Evolutionary conservation across 2,888 invertebrate genomes (phyloP), one percentile per base, ranked within the genome.

Genomic region (Eretmocerus hayati): DNA sequence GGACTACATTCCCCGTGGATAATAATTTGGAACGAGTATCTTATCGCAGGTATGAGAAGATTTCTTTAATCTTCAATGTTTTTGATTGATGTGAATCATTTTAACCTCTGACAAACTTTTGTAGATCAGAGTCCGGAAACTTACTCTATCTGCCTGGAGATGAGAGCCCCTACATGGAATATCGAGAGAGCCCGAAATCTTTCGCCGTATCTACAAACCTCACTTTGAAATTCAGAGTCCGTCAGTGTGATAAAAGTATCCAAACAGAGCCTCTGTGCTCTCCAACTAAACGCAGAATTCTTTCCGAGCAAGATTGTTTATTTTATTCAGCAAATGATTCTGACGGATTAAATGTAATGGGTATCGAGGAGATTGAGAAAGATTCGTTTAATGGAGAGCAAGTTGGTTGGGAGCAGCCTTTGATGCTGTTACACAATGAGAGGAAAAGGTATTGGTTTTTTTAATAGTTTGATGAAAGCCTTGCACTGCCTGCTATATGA

Each of bases 1-100:
- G 87, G 42, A 81, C 84, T 59, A 83, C 84, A 15, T 87, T 87
- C 72, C 77, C 81, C 56, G 82, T 86, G 2, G 70, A 73, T 50
- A 72, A 71, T 57, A 78, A 76, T 58, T 73, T 84, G 59, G 85
- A 86, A 63, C 62, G 74, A 23, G 78, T 85, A 22, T 77, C 79
- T 51, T 85, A 81, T 69, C 77, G 76, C 42, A 53, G 54, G 53
- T 54, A 37, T 13, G 21, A 26, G 26, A 26, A 21, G 15, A 16
- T 8, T 32, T 42, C 15, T 13, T 32, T 15, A 11, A 32, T 32
- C n/a, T n/a, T n/a, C n/a, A n/a, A n/a, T n/a, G n/a, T n/a, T n/a
- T n/a, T n/a, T n/a, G n/a, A n/a, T n/a, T n/a, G n/a, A n/a, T n/a
- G n/a, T n/a, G 26, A 11, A 9, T 26, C 26, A 26, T 9, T 26